A percentile compares a stretch with the other conserved stretches of the same genome.
phyloP scores from a whole-genome alignment of 2,888 invertebrate species.

The Spialia ferax region DNA sequence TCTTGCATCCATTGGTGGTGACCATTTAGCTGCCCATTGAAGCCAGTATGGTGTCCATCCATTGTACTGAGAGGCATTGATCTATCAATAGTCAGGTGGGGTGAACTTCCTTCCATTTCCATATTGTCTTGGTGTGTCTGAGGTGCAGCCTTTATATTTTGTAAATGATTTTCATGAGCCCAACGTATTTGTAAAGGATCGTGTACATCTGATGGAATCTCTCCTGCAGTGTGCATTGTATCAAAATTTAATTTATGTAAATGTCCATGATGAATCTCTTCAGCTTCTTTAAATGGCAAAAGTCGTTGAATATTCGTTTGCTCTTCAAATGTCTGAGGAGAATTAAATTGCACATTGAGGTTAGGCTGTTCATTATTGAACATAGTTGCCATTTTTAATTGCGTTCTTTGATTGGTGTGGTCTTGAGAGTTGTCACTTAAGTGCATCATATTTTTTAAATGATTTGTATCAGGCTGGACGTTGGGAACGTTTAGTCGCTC shows the following conservation, averaged over 20 bases:
- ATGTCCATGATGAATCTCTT: constrained; percentile 43
- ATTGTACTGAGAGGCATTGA: not conserved
- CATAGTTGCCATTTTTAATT: constrained; percentile 33
- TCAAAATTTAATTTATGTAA: constrained; percentile 11
- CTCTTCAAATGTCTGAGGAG: constrained; percentile 41
- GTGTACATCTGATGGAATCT: constrained; percentile 11
- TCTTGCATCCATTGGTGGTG: constrained; percentile 25
- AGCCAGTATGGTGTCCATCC: constrained; percentile 14
- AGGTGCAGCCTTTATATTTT: constrained; percentile 30
- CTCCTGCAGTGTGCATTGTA: not conserved
- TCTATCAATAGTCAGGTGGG: constrained; percentile 26
- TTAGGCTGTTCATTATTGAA: constrained; percentile 29
- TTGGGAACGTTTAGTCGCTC: constrained; percentile 16
- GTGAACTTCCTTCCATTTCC: constrained; percentile 34
- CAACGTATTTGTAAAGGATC: constrained; percentile 22
- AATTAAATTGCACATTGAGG: constrained; percentile 34
- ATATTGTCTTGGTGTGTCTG: constrained; percentile 21
- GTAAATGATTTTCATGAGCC: constrained; percentile 22
- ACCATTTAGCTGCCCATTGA: constrained; percentile 2
- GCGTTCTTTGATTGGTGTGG: constrained; percentile 11
- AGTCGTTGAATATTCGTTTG: constrained; percentile 38
- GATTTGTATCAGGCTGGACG: constrained; percentile 20
- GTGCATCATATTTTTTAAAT: constrained; percentile 34
- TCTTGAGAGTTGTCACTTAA: constrained; percentile 29
- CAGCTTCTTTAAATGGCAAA: constrained; percentile 47